Conservation (phyloP, 1,140 invertebrate species). For the Sogatella furcifera region DNA sequence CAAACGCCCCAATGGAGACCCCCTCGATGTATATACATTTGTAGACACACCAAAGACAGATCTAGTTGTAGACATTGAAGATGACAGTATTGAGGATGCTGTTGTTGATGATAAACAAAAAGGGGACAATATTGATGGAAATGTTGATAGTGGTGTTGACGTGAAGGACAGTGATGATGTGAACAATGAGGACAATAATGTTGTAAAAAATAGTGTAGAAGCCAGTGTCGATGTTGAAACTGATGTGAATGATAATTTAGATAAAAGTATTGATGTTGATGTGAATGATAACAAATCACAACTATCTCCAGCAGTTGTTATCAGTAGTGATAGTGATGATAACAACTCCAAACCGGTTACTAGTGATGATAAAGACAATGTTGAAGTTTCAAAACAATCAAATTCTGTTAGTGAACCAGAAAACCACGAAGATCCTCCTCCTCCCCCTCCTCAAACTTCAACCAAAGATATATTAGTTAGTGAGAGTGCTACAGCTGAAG, state of each 20-base stretch:
- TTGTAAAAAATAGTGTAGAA: slow-evolving; percentile 17
- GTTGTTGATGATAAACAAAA: slow-evolving; percentile 10
- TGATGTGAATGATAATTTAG: slow-evolving; percentile 2
- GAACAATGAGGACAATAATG: slow-evolving; percentile 21
- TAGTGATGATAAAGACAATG: slow-evolving; percentile 1
- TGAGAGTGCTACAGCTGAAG: neutral
- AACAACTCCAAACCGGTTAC: too few relatives aligned
- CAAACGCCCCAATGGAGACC: neutral
- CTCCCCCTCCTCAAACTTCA: neutral
- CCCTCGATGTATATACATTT: slow-evolving; percentile 13
- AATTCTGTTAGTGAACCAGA: neutral
- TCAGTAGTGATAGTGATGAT: too few relatives aligned
- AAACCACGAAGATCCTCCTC: neutral
- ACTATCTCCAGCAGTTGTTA: neutral
- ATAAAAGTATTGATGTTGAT: slow-evolving; percentile 3
- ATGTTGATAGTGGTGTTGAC: neutral
- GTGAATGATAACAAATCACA: slow-evolving; percentile 6
- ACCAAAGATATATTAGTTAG: slow-evolving; percentile 2
- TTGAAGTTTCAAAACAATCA: neutral
- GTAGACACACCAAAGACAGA: slow-evolving; percentile 13
- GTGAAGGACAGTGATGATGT: neutral
- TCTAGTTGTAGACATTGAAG: slow-evolving; percentile 15
- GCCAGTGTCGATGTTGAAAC: too few relatives aligned
- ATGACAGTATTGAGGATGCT: slow-evolving; percentile 16
- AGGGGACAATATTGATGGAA: neutral